Evolutionary conservation across 2,888 invertebrate genomes (phyloP), one percentile per base, ranked within the genome.

Genomic region (Acanthococcus lagerstroemiae): DNA sequence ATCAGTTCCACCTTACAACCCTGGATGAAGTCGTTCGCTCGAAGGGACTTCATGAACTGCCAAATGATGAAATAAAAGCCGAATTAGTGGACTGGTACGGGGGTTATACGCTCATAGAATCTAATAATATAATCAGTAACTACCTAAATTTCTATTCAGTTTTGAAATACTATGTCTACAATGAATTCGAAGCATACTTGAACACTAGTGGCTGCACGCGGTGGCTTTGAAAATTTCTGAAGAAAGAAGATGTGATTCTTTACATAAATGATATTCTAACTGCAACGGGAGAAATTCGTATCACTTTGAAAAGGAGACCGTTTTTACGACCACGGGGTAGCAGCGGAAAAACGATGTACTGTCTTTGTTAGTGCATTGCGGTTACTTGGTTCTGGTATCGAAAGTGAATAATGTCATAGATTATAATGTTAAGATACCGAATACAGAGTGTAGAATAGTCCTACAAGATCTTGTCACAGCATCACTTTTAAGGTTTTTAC

Each of bases 111-210:
- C 48, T 48, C 48, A 19, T 48, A 12, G n/a, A 19, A 48, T 48
- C 19, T 48, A 48, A 12, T 48, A 19, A 48, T 17, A 17, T 48
- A 48, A 48, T 48, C 48, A 17, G 48, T 48, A 48, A 48, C 48
- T 48, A 48, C 48, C 19, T 48, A 48, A 48, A 48, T 48, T 19
- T 48, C 19, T 48, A 17, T 48, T 48, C 48, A 48, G n/a, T 48
- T 48, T 17, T 17, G 48, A 48, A 48, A 48, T 48, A 48, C 48
- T 48, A 48, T 48, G 17, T 9, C 19, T 15, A 17, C 6, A 17
- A 48, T 17, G 48, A 48, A 48, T 48, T 48, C 19, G 19, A 48
- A 12, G 48, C 48, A 19, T 48, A 48, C 48, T 48, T 48, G 9
- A 48, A 48, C 48, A 48, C 48, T 17, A 48, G 48, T 19, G 48